Evolutionary conservation across 2,888 invertebrate species (phyloP).

Genomic region (Drosophila birchii): DNA sequence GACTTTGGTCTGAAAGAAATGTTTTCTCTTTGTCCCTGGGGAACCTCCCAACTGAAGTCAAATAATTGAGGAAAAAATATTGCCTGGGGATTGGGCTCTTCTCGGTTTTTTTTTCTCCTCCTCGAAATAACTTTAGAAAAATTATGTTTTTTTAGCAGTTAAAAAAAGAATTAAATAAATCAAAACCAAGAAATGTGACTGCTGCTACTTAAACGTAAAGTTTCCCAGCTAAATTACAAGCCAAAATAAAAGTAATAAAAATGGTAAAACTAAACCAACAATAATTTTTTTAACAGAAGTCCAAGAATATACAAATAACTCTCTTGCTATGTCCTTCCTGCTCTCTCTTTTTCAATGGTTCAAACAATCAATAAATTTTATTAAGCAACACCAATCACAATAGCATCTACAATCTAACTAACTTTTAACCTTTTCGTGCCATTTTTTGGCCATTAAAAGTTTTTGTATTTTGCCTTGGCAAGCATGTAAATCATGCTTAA

Average conservation of each 20-base stretch:
- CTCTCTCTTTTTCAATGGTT: not conserved
- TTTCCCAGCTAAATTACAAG: not conserved
- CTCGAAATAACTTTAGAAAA: not conserved
- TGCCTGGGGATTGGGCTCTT: not conserved
- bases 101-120: no score
- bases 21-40: slow-evolving; percentile 8
- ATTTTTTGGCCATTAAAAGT: slow-evolving; percentile 41
- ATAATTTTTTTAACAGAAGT: not conserved
- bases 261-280: not conserved
- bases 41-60: slow-evolving; percentile 4
- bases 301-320: no score
- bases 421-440: slow-evolving; percentile 22
- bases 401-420: slow-evolving; percentile 1
- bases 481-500: slow-evolving; percentile 37
- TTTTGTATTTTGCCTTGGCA: slow-evolving; percentile 18
- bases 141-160: not conserved
- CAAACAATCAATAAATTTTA: slow-evolving; percentile 3
- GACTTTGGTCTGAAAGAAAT: slow-evolving; percentile 17
- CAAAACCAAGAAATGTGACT: slow-evolving; percentile 3
- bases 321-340: no score
- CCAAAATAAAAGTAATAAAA: not conserved
- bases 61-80: slow-evolving; percentile 40
- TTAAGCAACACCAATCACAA: not conserved
- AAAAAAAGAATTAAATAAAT: slow-evolving; percentile 25
- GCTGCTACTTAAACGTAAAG: slow-evolving; percentile 18